These are phyloP conservation scores for Moxostoma hubbsi DNA, from an alignment of 2,797 vertebrate species.

Conservation along the genomic window DNA sequence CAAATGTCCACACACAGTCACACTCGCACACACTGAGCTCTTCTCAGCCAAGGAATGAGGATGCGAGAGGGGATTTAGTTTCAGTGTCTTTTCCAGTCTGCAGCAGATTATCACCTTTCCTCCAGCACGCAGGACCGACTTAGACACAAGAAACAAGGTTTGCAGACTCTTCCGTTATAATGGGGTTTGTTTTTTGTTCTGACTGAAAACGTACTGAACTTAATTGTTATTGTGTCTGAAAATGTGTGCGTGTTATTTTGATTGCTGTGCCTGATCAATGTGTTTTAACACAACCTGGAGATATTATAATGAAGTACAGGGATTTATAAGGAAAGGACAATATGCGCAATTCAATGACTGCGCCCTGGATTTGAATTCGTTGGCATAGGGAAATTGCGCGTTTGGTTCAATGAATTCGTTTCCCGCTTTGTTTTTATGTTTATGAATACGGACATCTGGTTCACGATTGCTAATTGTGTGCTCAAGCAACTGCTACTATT, in stretches of 20 bases:
- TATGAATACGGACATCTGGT: slow-evolving; percentile 38
- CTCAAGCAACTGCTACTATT: slow-evolving; percentile 45
- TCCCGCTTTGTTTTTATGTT: slow-evolving; percentile 21
- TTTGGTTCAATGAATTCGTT: slow-evolving; percentile 23
- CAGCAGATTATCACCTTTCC: slow-evolving; percentile 76
- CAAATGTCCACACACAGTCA: slow-evolving; percentile 63
- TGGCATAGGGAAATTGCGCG: background rate
- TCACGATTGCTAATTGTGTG: slow-evolving; percentile 48
- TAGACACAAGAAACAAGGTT: slow-evolving; percentile 76
- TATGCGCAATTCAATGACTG: slow-evolving; percentile 29
- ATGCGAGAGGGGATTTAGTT: slow-evolving; percentile 72
- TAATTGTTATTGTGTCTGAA: slow-evolving; percentile 5
- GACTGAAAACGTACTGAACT: slow-evolving; percentile 4
- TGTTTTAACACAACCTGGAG: background rate
- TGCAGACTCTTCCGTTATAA: slow-evolving; percentile 44
- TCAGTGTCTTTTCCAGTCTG: slow-evolving; percentile 76
- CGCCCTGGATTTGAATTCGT: slow-evolving; percentile 25
- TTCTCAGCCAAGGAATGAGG: slow-evolving; percentile 66
- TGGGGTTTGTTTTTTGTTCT: background rate
- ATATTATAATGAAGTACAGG: slow-evolving; percentile 6
- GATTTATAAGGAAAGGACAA: slow-evolving; percentile 35
- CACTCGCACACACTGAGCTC: slow-evolving; percentile 62
- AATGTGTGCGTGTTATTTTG: background rate
- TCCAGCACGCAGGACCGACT: slow-evolving; percentile 76
- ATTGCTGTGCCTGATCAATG: background rate